A percentile compares a stretch with the other conserved stretches of the same genome.
These are phyloP conservation scores for Drosophila falleni DNA, from an alignment of 2,888 invertebrate species.

Conservation along the genomic window DNA sequence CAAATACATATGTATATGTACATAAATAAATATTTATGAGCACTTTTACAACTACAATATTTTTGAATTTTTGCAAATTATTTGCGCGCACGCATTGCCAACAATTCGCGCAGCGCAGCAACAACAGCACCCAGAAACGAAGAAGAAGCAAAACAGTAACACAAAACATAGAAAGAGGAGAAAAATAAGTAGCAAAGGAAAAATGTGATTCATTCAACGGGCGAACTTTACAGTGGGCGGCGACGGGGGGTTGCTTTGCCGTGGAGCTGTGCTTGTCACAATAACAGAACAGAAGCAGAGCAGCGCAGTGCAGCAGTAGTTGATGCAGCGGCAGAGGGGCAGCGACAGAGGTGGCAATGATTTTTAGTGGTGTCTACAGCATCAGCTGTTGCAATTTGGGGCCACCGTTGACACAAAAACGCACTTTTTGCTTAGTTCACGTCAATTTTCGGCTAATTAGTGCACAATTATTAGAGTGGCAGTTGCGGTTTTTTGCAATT, in stretches of 20 bases:
- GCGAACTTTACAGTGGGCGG: slow-evolving; percentile 66
- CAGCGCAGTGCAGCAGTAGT: slow-evolving; percentile 36
- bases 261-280: slow-evolving; percentile 53
- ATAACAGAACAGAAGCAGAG: slow-evolving; percentile 55
- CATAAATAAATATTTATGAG: slow-evolving; percentile 58
- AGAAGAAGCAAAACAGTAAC: slow-evolving; percentile 34
- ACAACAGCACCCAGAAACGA: slow-evolving; percentile 37
- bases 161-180: slow-evolving; percentile 47
- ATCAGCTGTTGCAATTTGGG: slow-evolving; percentile 79
- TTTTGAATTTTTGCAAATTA: slow-evolving; percentile 60
- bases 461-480: slow-evolving; percentile 61
- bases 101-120: slow-evolving; percentile 49
- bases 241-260: slow-evolving; percentile 42
- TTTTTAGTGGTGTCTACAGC: slow-evolving; percentile 54
- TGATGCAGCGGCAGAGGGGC: slow-evolving; percentile 25
- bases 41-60: slow-evolving; percentile 48
- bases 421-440: slow-evolving; percentile 45
- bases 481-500: slow-evolving; percentile 50
- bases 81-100: slow-evolving; percentile 76
- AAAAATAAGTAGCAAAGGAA: slow-evolving; percentile 55
- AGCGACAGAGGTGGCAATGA: slow-evolving; percentile 42
- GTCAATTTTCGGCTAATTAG: slow-evolving; percentile 38
- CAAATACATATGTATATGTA: slow-evolving; percentile 5
- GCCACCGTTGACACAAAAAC: slow-evolving; percentile 53
- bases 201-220: slow-evolving; percentile 78